A percentile compares a stretch with the other conserved stretches of the same genome.
Evolutionary conservation across 1,140 invertebrate genomes (phyloP).

Genomic region (Cecropterus lyciades): DNA sequence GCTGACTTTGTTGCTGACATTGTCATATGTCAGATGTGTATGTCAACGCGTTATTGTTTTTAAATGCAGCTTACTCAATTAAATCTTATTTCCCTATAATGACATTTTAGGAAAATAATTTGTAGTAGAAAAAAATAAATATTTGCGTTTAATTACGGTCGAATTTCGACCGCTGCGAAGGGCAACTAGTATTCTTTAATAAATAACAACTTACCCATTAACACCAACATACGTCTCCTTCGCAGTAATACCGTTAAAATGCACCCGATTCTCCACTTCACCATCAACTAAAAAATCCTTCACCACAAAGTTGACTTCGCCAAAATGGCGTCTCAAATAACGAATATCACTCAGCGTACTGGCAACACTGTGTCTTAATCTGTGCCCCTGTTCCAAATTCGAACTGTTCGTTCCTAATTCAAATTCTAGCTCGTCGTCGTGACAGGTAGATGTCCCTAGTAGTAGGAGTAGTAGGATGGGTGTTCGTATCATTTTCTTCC

Average conservation of each 20-base stretch:
- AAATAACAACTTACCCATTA: constrained; percentile 73
- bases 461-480: constrained; percentile 64
- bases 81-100: no score
- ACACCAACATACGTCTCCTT: constrained; percentile 86
- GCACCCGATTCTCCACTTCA: constrained; percentile 86
- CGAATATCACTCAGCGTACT: constrained; percentile 63
- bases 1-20: no score
- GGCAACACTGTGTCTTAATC: constrained; percentile 30
- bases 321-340: constrained; percentile 67
- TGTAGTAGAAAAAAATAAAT: no score
- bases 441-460: constrained; percentile 65
- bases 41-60: no score
- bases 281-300: constrained; percentile 86
- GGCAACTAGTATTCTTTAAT: no score
- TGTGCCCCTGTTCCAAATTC: constrained; percentile 13
- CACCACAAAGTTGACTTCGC: constrained; percentile 85
- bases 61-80: no score
- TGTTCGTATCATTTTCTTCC: constrained; percentile 64
- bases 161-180: no score
- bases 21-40: no score
- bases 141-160: no score
- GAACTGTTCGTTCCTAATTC: constrained; percentile 36
- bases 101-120: no score
- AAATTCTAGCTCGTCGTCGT: constrained; percentile 44
- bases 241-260: constrained; percentile 85